These are phyloP conservation scores for Melinaea marsaeus DNA, from an alignment of 2,888 invertebrate species.

Conservation along the genomic window DNA sequence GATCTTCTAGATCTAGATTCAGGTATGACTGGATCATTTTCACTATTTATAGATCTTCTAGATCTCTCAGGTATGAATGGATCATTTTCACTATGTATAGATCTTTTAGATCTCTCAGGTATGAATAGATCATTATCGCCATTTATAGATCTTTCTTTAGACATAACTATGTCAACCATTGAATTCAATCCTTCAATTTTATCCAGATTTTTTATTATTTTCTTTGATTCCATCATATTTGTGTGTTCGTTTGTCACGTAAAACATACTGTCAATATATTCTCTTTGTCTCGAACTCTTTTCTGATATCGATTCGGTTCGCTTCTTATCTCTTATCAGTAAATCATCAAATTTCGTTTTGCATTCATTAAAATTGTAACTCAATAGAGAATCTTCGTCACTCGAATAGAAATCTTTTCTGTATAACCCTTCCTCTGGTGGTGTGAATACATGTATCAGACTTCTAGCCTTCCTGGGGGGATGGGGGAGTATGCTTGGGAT, in stretches of 20 bases:
- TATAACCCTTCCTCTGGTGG: conserved; percentile 79
- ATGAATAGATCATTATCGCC: no score
- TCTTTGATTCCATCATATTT: conserved; percentile 78
- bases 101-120: no score
- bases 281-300: conserved; percentile 66
- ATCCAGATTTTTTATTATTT: conserved; percentile 86
- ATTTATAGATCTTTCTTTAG: no score
- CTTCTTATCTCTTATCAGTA: conserved; percentile 36
- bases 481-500: conserved; percentile 88
- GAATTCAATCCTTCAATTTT: conserved; percentile 85
- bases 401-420: conserved; percentile 77
- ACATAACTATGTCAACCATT: conserved; percentile 84
- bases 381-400: conserved; percentile 83
- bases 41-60: no score
- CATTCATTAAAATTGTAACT: conserved; percentile 76
- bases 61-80: no score
- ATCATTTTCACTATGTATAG: no score
- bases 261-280: conserved; percentile 79
- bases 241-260: conserved; percentile 73
- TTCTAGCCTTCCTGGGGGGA: conserved; percentile 86
- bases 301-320: conserved; percentile 73
- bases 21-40: no score
- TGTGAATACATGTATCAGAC: conserved; percentile 82
- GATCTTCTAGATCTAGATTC: no score
- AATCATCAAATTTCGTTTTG: conserved; percentile 76